These are phyloP conservation scores for Coregonus sp. DNA, from an alignment of 2,797 vertebrate genomes.

Conservation along the genomic window DNA sequence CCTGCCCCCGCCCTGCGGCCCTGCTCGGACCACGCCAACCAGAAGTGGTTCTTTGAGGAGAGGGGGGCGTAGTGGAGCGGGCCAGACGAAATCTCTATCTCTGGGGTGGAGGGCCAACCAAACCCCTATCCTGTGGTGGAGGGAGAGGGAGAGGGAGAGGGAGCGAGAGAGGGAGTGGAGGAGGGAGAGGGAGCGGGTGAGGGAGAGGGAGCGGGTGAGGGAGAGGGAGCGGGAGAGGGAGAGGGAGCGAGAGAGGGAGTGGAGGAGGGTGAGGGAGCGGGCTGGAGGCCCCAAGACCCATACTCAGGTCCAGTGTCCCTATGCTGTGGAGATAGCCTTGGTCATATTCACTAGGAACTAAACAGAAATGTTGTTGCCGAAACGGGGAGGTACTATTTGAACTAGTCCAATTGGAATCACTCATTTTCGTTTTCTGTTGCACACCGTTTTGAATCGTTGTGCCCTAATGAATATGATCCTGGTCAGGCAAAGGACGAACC, in stretches of 20 bases:
- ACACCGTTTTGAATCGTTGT: neutral
- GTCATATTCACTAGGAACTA: neutral
- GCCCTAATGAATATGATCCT: too few species aligned
- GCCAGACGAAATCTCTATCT: neutral
- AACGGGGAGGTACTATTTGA: neutral
- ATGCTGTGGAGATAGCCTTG: neutral
- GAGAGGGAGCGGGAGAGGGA: neutral
- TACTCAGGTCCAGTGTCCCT: neutral
- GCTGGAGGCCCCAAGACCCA: neutral
- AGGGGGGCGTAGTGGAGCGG: conserved; percentile 36
- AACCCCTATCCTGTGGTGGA: neutral
- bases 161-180: too few species aligned
- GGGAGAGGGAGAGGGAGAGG: neutral
- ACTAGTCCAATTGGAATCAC: neutral
- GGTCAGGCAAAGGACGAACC: too few species aligned
- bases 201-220: too few species aligned
- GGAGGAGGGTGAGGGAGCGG: neutral
- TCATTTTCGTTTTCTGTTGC: neutral
- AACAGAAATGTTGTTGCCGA: neutral
- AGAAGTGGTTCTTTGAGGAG: conserved; percentile 94
- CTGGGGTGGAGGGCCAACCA: neutral
- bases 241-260: neutral
- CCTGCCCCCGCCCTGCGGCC: conserved; percentile 81
- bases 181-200: neutral
- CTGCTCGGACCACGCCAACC: conserved; percentile 76